phyloP scores from a whole-genome alignment of 2,113 vertebrate genomes.

The Spea multiplicata region DNA sequence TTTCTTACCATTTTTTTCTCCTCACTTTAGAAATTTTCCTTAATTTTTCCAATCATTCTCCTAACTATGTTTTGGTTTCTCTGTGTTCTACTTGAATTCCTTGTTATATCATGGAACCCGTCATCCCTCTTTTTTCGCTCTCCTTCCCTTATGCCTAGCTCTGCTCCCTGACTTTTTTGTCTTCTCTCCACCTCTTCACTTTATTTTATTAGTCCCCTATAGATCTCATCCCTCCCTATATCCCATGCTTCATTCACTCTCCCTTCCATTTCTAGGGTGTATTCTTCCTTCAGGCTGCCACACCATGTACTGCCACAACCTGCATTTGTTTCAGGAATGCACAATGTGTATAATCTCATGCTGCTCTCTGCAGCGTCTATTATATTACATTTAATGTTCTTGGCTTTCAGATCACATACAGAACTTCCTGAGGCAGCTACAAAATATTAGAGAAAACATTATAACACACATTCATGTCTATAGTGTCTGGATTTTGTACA shows the following conservation, averaged over 20 bases:
- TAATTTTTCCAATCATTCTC: neutral
- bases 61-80: neutral
- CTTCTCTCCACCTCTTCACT: neutral
- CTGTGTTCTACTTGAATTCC: conserved; percentile 9
- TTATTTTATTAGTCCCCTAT: neutral
- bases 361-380: neutral
- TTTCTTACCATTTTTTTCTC: neutral
- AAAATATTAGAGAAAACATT: no score
- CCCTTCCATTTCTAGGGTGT: conserved; percentile 5
- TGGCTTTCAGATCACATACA: no score
- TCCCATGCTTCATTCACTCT: neutral
- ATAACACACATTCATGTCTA: no score
- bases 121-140: neutral
- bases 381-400: no score
- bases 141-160: neutral
- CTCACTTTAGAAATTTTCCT: neutral
- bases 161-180: no score
- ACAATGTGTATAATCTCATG: neutral
- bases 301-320: neutral
- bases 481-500: no score
- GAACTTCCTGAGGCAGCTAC: no score
- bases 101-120: neutral
- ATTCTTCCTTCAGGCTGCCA: conserved; percentile 17
- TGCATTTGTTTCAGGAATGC: neutral
- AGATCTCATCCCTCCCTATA: neutral